Evolutionary conservation across 2,797 vertebrate species (phyloP).

Genomic region (Acridotheres tristis): DNA sequence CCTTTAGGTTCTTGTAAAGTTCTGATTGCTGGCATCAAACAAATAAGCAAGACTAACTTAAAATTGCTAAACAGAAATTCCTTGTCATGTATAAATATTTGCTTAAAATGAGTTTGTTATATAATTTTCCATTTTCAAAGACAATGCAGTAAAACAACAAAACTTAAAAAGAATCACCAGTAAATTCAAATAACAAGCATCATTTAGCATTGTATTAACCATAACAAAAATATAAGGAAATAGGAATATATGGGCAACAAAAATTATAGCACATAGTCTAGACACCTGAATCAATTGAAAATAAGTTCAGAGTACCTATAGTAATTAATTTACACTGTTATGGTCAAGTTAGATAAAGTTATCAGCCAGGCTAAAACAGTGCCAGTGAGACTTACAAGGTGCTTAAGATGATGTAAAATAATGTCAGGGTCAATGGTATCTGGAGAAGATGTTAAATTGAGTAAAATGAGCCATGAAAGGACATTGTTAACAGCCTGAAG

Average conservation of each 20-base stretch:
- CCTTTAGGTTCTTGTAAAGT: neutral
- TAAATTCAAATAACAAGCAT: neutral
- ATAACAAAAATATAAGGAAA: neutral
- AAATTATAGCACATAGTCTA: neutral
- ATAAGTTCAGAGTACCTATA: neutral
- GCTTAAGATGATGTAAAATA: constrained; percentile 36
- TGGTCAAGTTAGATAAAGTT: neutral
- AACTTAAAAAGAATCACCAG: neutral
- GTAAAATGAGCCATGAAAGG: constrained; percentile 66
- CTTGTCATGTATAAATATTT: neutral
- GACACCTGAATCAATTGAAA: neutral
- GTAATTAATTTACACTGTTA: neutral
- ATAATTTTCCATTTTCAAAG: neutral
- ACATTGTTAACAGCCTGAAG: constrained; percentile 37
- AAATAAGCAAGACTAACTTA: neutral
- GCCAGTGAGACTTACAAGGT: neutral
- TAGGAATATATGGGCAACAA: neutral
- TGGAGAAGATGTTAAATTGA: constrained; percentile 32
- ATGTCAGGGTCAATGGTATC: constrained; percentile 37
- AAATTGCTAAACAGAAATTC: neutral
- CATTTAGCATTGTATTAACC: neutral
- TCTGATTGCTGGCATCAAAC: neutral
- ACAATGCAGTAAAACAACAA: neutral
- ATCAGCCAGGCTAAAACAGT: neutral
- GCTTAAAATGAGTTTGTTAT: neutral